Percentiles rank a stretch among this genome's conserved stretches.
Conservation (phyloP, 2,113 vertebrate genomes). For the Boulengeromyrus knoepffleri region DNA sequence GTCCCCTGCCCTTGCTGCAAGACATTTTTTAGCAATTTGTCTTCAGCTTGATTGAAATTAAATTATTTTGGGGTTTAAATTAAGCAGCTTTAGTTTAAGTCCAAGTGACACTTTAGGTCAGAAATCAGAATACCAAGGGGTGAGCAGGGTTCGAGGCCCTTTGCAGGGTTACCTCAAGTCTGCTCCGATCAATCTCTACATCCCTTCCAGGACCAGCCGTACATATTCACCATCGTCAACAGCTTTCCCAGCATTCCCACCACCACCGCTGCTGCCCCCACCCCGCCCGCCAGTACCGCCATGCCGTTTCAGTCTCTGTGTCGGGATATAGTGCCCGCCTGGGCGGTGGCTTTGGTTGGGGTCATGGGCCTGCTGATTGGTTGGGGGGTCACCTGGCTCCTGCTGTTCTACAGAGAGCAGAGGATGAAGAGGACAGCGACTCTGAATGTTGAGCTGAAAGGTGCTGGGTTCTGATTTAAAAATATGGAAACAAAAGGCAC, state of each 20-base stretch:
- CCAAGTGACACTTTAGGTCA: background rate
- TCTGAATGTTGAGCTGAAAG: slow-evolving; percentile 35
- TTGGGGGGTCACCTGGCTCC: slow-evolving; percentile 41
- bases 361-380: slow-evolving; percentile 56
- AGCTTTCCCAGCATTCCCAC: slow-evolving; percentile 41
- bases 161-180: background rate
- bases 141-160: background rate
- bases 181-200: background rate
- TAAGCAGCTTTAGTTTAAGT: background rate
- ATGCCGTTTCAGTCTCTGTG: slow-evolving; percentile 2
- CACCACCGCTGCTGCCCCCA: slow-evolving; percentile 3
- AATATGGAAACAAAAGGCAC: background rate
- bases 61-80: background rate
- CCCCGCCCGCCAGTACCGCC: background rate
- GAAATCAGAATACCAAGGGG: background rate
- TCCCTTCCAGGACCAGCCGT: slow-evolving; percentile 69
- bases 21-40: background rate
- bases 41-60: background rate
- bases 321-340: slow-evolving; percentile 43
- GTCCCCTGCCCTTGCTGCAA: background rate
- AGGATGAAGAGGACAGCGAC: slow-evolving; percentile 20
- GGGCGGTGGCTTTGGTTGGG: slow-evolving; percentile 63
- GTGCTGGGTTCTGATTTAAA: slow-evolving; percentile 34
- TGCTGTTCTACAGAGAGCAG: slow-evolving; percentile 44
- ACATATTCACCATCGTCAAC: slow-evolving; percentile 71